These are phyloP conservation scores for Eristalinus sepulchralis DNA, from an alignment of 2,888 invertebrate species.

Conservation along the genomic window DNA sequence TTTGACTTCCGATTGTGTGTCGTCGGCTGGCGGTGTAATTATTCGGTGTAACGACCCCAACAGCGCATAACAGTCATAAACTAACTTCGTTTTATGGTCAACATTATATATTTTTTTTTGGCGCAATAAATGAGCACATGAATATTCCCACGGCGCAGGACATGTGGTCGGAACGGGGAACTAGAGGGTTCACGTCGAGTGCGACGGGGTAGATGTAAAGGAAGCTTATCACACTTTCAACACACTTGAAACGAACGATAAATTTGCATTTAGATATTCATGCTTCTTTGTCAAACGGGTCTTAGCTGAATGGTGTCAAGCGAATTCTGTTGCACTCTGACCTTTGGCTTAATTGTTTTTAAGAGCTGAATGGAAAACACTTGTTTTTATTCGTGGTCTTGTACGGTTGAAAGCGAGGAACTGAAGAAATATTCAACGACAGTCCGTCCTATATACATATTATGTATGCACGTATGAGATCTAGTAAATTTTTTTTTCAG, in stretches of 20 bases:
- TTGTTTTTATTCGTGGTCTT: too few species aligned
- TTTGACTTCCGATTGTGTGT: neutral
- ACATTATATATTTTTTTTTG: neutral
- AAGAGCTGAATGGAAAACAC: too few species aligned
- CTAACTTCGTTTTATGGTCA: neutral
- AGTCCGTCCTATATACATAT: too few species aligned
- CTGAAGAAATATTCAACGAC: too few species aligned
- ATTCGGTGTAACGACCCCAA: neutral
- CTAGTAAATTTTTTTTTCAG: too few species aligned
- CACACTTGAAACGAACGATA: neutral
- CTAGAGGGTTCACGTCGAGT: neutral
- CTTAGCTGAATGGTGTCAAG: neutral
- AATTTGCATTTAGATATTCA: neutral
- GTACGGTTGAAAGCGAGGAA: too few species aligned
- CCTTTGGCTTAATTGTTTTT: neutral
- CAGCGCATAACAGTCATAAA: neutral
- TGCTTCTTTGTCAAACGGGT: neutral
- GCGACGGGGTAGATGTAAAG: neutral
- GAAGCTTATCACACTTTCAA: neutral
- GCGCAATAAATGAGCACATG: neutral
- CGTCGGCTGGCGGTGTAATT: neutral
- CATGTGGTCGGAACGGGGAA: neutral
- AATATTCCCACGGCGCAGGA: neutral
- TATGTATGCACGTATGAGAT: too few species aligned
- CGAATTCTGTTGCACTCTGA: neutral